Conservation (phyloP, 2,888 invertebrate genomes). For the Mesorhabditis spiculigera region DNA sequence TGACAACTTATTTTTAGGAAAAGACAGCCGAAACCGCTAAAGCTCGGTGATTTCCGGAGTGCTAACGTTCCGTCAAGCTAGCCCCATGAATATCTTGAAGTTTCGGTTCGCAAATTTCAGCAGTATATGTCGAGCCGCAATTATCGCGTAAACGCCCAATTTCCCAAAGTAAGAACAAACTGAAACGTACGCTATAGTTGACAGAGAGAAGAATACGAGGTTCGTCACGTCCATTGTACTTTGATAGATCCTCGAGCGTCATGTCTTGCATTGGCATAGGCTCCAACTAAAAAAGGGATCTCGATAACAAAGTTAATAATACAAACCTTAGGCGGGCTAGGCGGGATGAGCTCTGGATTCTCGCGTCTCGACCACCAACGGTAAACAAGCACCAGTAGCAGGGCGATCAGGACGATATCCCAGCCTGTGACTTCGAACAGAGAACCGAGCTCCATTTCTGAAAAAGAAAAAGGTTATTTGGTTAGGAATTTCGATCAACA, state of each 20-base stretch:
- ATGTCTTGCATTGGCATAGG: slow-evolving; percentile 48
- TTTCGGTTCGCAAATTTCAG: no score
- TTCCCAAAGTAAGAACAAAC: background rate
- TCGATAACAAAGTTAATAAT: background rate
- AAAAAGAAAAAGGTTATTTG: background rate
- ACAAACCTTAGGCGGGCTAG: slow-evolving; percentile 16
- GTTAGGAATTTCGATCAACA: no score
- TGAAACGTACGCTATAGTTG: slow-evolving; percentile 40
- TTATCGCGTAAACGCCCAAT: background rate
- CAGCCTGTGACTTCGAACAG: slow-evolving; percentile 33
- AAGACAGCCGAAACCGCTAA: no score
- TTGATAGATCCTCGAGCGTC: slow-evolving; percentile 46
- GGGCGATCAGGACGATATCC: slow-evolving; percentile 45
- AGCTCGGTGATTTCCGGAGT: no score
- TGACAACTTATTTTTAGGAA: no score
- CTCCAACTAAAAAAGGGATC: slow-evolving; percentile 12
- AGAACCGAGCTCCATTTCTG: slow-evolving; percentile 28
- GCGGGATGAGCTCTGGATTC: slow-evolving; percentile 28
- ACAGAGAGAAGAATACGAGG: slow-evolving; percentile 50
- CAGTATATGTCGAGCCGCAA: no score
- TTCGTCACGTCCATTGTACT: slow-evolving; percentile 52
- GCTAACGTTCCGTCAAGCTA: no score
- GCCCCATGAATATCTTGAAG: no score
- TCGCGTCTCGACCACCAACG: slow-evolving; percentile 41
- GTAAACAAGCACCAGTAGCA: slow-evolving; percentile 46